phyloP scores from a whole-genome alignment of 2,888 invertebrate genomes.

The Ormyrus nitidulus region DNA sequence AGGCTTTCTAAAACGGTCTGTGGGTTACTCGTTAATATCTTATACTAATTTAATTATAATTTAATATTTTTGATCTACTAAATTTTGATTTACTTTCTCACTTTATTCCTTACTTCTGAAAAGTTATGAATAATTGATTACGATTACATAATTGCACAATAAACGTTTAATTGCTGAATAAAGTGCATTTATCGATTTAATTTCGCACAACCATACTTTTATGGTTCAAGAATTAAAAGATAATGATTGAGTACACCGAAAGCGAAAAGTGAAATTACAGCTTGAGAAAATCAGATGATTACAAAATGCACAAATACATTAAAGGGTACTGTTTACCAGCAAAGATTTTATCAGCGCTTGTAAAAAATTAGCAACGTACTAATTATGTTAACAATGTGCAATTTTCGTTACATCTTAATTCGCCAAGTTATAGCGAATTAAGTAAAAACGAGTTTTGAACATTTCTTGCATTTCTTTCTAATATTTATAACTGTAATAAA shows the following conservation, averaged over 20 bases:
- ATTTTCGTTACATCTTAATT: not conserved
- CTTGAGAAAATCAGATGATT: not conserved
- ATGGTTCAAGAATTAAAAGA: slow-evolving; percentile 11
- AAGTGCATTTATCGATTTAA: slow-evolving; percentile 15
- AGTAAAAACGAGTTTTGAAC: too few species aligned
- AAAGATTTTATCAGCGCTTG: not conserved
- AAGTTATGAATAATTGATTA: slow-evolving; percentile 4
- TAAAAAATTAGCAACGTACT: not conserved
- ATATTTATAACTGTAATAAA: too few species aligned
- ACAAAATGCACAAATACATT: not conserved
- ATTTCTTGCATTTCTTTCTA: too few species aligned
- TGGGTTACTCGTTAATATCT: slow-evolving; percentile 32
- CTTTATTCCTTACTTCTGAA: slow-evolving; percentile 40
- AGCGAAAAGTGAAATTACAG: slow-evolving; percentile 20
- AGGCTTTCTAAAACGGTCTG: not conserved
- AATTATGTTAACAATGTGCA: not conserved
- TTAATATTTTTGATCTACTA: slow-evolving; percentile 15
- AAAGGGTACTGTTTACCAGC: not conserved
- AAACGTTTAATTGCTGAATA: not conserved
- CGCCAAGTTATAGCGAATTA: not conserved
- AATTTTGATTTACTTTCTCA: slow-evolving; percentile 2
- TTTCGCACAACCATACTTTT: not conserved
- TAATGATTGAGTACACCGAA: slow-evolving; percentile 15
- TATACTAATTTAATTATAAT: slow-evolving; percentile 1
- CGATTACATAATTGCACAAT: not conserved